Evolutionary conservation across 2,888 invertebrate species (phyloP).

Genomic region (Apeira syringaria): DNA sequence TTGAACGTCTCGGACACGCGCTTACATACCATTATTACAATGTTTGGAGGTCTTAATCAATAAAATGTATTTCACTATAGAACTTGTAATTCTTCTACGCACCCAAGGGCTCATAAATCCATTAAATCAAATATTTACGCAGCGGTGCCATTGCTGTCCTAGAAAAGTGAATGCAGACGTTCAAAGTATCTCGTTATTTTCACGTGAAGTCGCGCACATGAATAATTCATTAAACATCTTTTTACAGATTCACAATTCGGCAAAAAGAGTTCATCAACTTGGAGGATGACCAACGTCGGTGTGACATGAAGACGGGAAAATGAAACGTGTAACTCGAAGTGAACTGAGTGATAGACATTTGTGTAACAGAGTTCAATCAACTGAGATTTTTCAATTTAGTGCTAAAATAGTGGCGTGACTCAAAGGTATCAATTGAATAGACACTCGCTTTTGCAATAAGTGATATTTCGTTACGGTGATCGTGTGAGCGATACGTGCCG

Average conservation of each 20-base stretch:
- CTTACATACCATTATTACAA: slow-evolving; percentile 27
- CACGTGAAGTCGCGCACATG: slow-evolving; percentile 24
- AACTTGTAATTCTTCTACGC: slow-evolving; percentile 19
- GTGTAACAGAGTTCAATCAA: slow-evolving; percentile 43
- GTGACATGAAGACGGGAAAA: slow-evolving; percentile 50
- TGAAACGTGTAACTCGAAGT: slow-evolving; percentile 31
- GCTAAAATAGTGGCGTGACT: slow-evolving; percentile 49
- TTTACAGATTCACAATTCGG: slow-evolving; percentile 49
- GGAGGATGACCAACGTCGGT: slow-evolving; percentile 52
- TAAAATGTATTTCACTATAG: slow-evolving; percentile 17
- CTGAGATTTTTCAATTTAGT: slow-evolving; percentile 41
- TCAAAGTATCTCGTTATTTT: slow-evolving; percentile 41
- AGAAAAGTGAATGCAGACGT: slow-evolving; percentile 35
- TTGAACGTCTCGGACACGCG: slow-evolving; percentile 46
- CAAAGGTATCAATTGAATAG: slow-evolving; percentile 40
- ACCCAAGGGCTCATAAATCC: slow-evolving; percentile 24
- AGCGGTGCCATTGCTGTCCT: slow-evolving; percentile 39
- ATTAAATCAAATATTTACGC: slow-evolving; percentile 38
- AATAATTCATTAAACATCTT: slow-evolving; percentile 43
- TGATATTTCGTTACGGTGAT: slow-evolving; percentile 51
- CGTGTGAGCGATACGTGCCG: slow-evolving; percentile 45
- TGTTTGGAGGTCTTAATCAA: slow-evolving; percentile 33
- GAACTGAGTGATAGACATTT: slow-evolving; percentile 30
- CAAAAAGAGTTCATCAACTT: slow-evolving; percentile 22
- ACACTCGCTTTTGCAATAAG: slow-evolving; percentile 40